phyloP scores from a whole-genome alignment of 2,797 vertebrate species.

The Acanthornis magna region DNA sequence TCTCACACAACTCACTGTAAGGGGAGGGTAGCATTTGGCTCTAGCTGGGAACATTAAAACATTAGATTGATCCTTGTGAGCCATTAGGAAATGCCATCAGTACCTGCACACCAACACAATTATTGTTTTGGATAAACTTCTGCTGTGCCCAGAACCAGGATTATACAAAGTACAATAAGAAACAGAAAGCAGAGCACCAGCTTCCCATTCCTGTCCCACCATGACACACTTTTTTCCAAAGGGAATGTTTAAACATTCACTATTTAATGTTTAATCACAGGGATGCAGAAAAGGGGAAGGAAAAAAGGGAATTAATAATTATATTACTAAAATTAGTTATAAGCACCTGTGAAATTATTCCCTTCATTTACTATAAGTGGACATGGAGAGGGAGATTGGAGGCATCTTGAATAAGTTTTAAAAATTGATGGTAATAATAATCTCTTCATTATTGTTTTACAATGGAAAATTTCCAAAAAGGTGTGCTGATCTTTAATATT shows the following conservation, averaged over 20 bases:
- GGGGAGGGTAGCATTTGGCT: background rate
- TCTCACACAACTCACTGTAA: background rate
- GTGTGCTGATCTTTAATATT: background rate
- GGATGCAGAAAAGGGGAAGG: background rate
- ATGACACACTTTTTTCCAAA: slow-evolving; percentile 38
- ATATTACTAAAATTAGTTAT: background rate
- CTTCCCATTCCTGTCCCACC: slow-evolving; percentile 41
- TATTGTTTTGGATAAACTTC: slow-evolving; percentile 2
- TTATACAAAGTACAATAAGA: slow-evolving; percentile 1
- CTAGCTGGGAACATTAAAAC: background rate
- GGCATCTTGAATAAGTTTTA: background rate
- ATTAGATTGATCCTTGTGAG: background rate
- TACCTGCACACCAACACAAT: background rate
- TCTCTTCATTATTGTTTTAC: background rate
- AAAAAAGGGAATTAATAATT: background rate
- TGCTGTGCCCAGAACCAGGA: background rate
- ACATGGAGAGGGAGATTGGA: background rate
- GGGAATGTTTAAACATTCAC: slow-evolving; percentile 32
- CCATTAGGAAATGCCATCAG: slow-evolving; percentile 25
- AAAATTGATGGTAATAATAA: background rate
- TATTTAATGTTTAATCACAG: slow-evolving; percentile 1
- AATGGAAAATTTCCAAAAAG: background rate
- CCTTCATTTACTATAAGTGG: background rate
- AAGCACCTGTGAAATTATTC: background rate
- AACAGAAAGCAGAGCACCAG: background rate